Evolutionary conservation across 2,888 invertebrate genomes (phyloP).

Genomic region (Paralinhomoeus sp.): DNA sequence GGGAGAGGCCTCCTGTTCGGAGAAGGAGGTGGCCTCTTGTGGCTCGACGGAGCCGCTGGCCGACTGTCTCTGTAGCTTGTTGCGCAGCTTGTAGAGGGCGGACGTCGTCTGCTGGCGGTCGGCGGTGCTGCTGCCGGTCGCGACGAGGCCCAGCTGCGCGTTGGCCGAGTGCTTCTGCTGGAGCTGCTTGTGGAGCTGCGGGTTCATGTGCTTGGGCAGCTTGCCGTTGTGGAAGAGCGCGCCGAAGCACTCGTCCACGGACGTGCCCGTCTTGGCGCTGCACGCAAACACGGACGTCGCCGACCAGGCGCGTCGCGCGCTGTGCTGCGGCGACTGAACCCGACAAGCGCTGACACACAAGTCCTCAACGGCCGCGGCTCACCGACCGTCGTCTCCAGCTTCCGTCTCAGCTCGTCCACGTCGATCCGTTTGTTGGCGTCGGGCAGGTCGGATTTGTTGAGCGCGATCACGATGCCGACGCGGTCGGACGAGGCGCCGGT

Average conservation of each 20-base stretch:
- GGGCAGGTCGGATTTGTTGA: conserved; percentile 6
- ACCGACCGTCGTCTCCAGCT: too few species aligned
- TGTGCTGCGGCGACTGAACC: neutral
- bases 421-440: neutral
- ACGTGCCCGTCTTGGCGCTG: conserved; percentile 55
- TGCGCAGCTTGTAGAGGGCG: too few species aligned
- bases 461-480: conserved; percentile 5
- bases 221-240: conserved; percentile 58
- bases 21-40: too few species aligned
- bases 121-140: too few species aligned
- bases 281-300: conserved; percentile 53
- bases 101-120: too few species aligned
- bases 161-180: too few species aligned
- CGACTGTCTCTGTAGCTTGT: too few species aligned
- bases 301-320: neutral
- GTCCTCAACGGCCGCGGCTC: neutral
- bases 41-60: too few species aligned
- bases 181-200: conserved; percentile 18
- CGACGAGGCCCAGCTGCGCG: too few species aligned
- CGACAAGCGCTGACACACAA: too few species aligned
- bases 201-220: conserved; percentile 64
- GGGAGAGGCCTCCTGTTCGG: too few species aligned
- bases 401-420: too few species aligned
- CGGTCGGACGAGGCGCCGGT: neutral
- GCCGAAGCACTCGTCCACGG: conserved; percentile 60